Evolutionary conservation across 1,140 invertebrate species (phyloP).

Genomic region (Rhizoglyphus robini): DNA sequence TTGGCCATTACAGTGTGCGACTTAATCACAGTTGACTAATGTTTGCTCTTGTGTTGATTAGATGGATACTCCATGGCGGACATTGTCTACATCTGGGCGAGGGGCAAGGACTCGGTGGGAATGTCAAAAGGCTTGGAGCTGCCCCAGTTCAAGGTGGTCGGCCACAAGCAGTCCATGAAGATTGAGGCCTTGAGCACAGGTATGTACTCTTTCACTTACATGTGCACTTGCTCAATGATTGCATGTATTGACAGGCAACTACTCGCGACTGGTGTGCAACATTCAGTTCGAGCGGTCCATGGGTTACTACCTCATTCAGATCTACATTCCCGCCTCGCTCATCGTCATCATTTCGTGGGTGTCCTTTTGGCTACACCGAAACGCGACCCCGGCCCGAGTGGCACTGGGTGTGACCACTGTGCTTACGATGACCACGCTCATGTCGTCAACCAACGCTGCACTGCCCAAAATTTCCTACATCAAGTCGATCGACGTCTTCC

Average conservation of each 20-base stretch:
- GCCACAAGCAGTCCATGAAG: constrained; percentile 46
- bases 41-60: too few relatives aligned
- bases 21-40: too few relatives aligned
- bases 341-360: constrained; percentile 99
- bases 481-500: constrained; percentile 75
- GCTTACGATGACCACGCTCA: constrained; percentile 40
- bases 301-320: constrained; percentile 98
- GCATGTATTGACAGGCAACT: constrained; percentile 59
- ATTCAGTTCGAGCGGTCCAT: constrained; percentile 94
- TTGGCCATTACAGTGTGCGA: too few relatives aligned
- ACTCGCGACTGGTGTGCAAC: constrained; percentile 89
- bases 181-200: constrained; percentile 85
- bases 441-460: constrained; percentile 39
- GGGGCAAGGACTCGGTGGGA: constrained; percentile 69
- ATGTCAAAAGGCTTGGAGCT: constrained; percentile 81
- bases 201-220: constrained; percentile 33
- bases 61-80: constrained; percentile 94
- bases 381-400: constrained; percentile 89
- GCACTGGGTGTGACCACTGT: constrained; percentile 61
- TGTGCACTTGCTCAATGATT: constrained; percentile 29
- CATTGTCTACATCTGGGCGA: constrained; percentile 47
- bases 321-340: constrained; percentile 94
- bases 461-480: constrained; percentile 40
- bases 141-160: constrained; percentile 69
- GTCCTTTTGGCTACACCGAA: constrained; percentile 84